These are phyloP conservation scores for Periparus ater DNA, from an alignment of 2,797 vertebrate genomes.

Conservation along the genomic window DNA sequence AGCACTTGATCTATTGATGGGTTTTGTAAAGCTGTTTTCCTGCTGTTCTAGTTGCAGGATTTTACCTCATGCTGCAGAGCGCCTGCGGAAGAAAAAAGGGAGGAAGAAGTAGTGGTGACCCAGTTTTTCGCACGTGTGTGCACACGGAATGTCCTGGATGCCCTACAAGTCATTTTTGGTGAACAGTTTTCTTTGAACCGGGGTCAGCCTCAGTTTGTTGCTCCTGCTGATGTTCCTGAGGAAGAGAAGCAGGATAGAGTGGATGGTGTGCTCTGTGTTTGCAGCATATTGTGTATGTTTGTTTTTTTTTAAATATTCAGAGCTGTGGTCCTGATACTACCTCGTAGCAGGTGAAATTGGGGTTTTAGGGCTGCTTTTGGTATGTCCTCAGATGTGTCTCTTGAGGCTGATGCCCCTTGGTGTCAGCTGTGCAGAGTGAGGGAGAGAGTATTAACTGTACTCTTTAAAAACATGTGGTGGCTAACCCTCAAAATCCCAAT, in stretches of 20 bases:
- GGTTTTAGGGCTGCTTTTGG: neutral
- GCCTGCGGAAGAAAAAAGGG: neutral
- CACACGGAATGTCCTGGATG: neutral
- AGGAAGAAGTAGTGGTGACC: neutral
- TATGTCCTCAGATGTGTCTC: neutral
- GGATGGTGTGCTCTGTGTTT: neutral
- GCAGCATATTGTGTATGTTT: neutral
- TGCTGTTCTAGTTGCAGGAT: slow-evolving; percentile 19
- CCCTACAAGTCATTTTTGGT: neutral
- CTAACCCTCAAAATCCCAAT: neutral
- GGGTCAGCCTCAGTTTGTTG: neutral
- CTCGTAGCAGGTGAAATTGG: neutral
- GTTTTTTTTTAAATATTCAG: neutral
- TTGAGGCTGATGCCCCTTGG: neutral
- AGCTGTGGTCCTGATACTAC: neutral
- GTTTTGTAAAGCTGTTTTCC: neutral
- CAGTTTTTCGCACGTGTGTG: neutral
- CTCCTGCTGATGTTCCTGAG: neutral
- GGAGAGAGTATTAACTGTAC: neutral
- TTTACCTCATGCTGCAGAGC: neutral
- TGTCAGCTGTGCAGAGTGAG: neutral
- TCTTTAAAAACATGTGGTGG: neutral
- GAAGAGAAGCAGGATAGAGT: neutral
- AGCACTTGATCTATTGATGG: slow-evolving; percentile 43
- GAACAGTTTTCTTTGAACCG: neutral